Conservation (phyloP, 2,113 vertebrate genomes). For the Petaurus breviceps region DNA sequence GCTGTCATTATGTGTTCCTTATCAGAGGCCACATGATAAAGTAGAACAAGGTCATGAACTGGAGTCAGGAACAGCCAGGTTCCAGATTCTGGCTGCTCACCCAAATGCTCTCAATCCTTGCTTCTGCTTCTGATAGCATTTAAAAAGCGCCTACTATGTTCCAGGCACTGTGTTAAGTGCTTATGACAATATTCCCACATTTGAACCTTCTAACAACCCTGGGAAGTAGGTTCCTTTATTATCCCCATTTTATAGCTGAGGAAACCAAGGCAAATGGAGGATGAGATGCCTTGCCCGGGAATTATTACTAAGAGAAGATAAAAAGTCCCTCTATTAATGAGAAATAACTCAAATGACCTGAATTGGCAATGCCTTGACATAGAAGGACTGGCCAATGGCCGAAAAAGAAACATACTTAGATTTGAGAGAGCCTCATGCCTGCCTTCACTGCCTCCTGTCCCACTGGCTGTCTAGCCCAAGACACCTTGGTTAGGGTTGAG, state of each 20-base stretch:
- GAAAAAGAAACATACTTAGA: background rate
- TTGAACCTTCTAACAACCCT: background rate
- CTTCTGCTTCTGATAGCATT: background rate
- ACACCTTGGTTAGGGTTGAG: background rate
- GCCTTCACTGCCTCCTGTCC: background rate
- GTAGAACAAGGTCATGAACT: background rate
- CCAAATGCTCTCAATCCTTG: background rate
- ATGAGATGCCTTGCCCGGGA: conserved; percentile 11
- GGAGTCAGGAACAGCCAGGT: background rate
- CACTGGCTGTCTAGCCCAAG: background rate
- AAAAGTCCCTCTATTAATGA: conserved; percentile 21
- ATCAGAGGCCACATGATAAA: background rate
- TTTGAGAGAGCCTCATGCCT: background rate
- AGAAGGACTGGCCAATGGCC: background rate
- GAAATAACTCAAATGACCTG: conserved; percentile 10
- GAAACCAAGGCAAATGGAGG: background rate
- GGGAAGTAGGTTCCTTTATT: background rate
- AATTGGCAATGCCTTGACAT: conserved; percentile 7
- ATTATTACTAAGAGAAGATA: conserved; percentile 51
- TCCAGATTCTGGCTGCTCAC: background rate
- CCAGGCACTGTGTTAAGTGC: background rate
- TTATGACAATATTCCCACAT: background rate
- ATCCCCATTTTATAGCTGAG: background rate
- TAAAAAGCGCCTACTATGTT: background rate
- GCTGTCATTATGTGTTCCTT: background rate